Percentiles rank a stretch among this genome's conserved stretches.
Conservation (phyloP, 2,797 vertebrate species). For the Cirrhinus mrigala region DNA sequence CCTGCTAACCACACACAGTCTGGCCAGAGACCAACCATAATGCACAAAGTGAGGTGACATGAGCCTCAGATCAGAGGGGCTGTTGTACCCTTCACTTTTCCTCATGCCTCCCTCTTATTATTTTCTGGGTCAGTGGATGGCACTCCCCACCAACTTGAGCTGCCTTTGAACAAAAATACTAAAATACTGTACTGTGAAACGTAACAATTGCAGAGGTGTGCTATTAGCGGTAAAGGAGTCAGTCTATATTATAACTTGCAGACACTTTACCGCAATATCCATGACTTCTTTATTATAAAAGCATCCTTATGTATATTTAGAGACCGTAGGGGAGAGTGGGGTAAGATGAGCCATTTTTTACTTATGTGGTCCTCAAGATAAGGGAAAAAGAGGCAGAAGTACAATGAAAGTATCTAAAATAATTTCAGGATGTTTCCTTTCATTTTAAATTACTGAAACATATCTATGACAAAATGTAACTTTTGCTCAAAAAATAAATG, state of each 20-base stretch:
- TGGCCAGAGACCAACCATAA: constrained; percentile 30
- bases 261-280: background rate
- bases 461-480: background rate
- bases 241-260: background rate
- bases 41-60: constrained; percentile 15
- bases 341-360: too few relatives aligned
- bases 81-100: background rate
- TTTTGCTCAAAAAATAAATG: background rate
- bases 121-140: background rate
- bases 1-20: constrained; percentile 41
- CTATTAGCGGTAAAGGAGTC: background rate
- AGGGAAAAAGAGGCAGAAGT: too few relatives aligned
- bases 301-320: background rate
- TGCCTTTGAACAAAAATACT: background rate
- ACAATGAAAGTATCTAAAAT: too few relatives aligned
- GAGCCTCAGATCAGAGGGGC: constrained; percentile 32
- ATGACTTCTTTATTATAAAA: background rate
- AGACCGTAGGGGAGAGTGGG: background rate
- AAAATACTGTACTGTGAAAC: background rate
- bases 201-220: background rate
- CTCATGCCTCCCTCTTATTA: background rate
- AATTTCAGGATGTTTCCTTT: too few relatives aligned
- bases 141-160: background rate
- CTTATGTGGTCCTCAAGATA: too few relatives aligned
- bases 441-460: too few relatives aligned